phyloP scores from a whole-genome alignment of 2,113 vertebrate species.

The Orthonyx spaldingii region DNA sequence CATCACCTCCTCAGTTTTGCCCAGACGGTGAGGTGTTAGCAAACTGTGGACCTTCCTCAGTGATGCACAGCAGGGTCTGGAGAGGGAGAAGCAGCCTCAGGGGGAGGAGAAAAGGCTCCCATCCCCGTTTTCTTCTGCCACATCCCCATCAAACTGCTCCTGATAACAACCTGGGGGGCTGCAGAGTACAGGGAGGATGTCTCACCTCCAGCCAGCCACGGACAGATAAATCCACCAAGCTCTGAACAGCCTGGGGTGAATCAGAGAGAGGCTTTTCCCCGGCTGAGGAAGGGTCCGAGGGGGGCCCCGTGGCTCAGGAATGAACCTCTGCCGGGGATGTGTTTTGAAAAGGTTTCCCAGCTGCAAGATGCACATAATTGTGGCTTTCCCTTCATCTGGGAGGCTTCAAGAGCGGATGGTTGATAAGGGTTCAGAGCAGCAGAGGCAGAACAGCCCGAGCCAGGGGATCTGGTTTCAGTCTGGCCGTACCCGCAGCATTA shows the following conservation, averaged over 20 bases:
- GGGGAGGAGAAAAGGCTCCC: background rate
- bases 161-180: background rate
- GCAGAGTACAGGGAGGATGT: background rate
- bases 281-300: rapidly evolving
- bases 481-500: background rate
- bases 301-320: background rate
- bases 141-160: background rate
- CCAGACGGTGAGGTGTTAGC: rapidly evolving
- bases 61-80: background rate
- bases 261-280: background rate
- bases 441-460: background rate
- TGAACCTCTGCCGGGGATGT: background rate
- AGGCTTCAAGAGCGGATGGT: background rate
- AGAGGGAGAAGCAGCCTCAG: background rate
- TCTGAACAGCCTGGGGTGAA: background rate
- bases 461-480: constrained; percentile 33
- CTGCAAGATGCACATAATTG: background rate
- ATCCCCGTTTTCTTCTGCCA: background rate
- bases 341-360: background rate
- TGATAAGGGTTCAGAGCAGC: background rate
- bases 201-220: background rate
- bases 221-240: background rate
- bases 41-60: background rate
- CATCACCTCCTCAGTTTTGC: rapidly evolving
- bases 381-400: constrained; percentile 15